Evolutionary conservation across 2,797 vertebrate species (phyloP).

Genomic region (Clarias laeviceps): DNA sequence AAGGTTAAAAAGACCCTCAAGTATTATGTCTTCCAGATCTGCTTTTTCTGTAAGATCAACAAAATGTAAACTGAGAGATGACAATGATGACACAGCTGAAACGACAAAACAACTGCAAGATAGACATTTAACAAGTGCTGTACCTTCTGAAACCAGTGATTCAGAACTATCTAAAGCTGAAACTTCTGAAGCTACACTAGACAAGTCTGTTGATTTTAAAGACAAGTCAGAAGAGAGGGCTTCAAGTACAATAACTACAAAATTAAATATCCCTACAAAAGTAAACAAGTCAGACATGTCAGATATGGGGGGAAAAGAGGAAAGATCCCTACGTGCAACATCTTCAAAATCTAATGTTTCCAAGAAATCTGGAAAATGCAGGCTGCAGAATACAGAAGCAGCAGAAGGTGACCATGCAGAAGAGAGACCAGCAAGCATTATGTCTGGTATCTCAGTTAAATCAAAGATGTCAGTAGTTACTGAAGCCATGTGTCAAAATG

Average conservation of each 20-base stretch:
- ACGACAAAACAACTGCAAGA: constrained; percentile 31
- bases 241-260: constrained; percentile 48
- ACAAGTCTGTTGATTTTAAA: background rate
- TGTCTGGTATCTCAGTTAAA: constrained; percentile 46
- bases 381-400: constrained; percentile 24
- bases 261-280: constrained; percentile 52
- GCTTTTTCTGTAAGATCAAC: constrained; percentile 21
- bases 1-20: constrained; percentile 23
- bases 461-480: constrained; percentile 56
- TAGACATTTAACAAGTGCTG: constrained; percentile 3
- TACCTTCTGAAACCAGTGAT: constrained; percentile 45
- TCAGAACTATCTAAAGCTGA: constrained; percentile 36
- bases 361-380: constrained; percentile 54
- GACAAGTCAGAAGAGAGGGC: constrained; percentile 39
- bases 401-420: constrained; percentile 10
- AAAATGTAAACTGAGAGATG: constrained; percentile 13
- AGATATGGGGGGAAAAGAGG: constrained; percentile 10
- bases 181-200: constrained; percentile 9
- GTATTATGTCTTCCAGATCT: constrained; percentile 41
- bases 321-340: constrained; percentile 45
- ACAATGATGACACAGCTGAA: constrained; percentile 21
- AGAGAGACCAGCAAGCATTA: constrained; percentile 48
- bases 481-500: background rate
- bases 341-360: constrained; percentile 47
- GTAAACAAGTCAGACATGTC: constrained; percentile 4